Evolutionary conservation across 1,140 invertebrate genomes (phyloP), one percentile per base, ranked within the genome.

Genomic region (Tetramorium alpestre): DNA sequence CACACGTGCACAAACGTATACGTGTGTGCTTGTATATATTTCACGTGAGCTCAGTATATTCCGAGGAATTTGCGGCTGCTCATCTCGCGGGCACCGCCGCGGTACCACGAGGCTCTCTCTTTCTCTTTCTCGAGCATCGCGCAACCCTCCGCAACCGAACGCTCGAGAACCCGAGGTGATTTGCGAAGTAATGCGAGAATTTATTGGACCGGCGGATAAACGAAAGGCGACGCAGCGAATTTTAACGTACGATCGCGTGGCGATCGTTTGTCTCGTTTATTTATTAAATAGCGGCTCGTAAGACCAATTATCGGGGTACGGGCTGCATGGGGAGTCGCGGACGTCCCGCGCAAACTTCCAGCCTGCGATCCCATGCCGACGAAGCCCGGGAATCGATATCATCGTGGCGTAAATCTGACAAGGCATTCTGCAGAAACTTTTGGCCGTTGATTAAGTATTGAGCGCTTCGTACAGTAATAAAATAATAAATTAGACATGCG

Each of bases 71-170:
- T 69, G 76, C 51, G 54, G 73, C 81, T 58, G 75, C 51, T 47
- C 62, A 25, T 88, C 87, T 78, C 84, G 64, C 58, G 22, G 41
- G 41, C 80, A 81, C 87, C 87, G 91, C 88, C 86, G 88, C 87
- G 86, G 86, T 90, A 90, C 62, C 85, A 72, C 87, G 86, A 64
- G 8, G 7, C 33, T 33, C 33, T 33, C 33, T 33, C 33, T 33
- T 0, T 33, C 33, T 33, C 33, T 33, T 33, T 33, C 33, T 72
- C 65, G 25, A 16, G 47, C 51, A 62, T 62, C 72, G 60, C 58
- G 44, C 85, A 65, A 44, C 51, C 51, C 70, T 25, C 64, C 28
- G 47, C 22, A 22, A 22, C 69, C 72, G 78, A 69, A 85, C 51
- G 58, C 75, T 18, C 80, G 38, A 65, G 11, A 33, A 25, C n/a